Conservation (phyloP, 2,888 invertebrate genomes). For the Sepiola atlantica region DNA sequence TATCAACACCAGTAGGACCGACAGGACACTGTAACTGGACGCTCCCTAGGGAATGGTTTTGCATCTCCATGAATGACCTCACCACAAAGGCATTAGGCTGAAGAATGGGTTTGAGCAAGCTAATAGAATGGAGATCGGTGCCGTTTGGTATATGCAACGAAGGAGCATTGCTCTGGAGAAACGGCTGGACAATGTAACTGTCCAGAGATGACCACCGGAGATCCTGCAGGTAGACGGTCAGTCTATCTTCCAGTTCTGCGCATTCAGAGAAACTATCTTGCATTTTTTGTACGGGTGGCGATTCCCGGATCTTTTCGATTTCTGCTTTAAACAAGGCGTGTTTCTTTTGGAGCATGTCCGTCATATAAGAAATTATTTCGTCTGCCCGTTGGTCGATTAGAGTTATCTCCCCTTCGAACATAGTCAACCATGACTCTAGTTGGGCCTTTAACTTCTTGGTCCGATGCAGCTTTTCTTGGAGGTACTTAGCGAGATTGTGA, state of each 20-base stretch:
- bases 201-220: neutral
- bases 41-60: neutral
- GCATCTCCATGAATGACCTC: neutral
- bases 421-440: neutral
- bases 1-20: neutral
- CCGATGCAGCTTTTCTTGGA: neutral
- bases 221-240: neutral
- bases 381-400: neutral
- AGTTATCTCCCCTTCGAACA: neutral
- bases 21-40: neutral
- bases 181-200: neutral
- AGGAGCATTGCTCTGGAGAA: neutral
- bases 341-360: neutral
- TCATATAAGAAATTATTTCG: neutral
- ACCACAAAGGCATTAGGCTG: neutral
- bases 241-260: neutral
- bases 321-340: neutral
- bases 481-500: neutral
- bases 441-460: neutral
- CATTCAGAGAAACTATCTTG: neutral
- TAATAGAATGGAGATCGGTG: neutral
- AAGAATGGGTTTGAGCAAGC: neutral
- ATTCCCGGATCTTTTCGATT: neutral
- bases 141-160: neutral
- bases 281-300: neutral